phyloP scores from a whole-genome alignment of 1,140 invertebrate genomes.

The Brachionus koreanus region DNA sequence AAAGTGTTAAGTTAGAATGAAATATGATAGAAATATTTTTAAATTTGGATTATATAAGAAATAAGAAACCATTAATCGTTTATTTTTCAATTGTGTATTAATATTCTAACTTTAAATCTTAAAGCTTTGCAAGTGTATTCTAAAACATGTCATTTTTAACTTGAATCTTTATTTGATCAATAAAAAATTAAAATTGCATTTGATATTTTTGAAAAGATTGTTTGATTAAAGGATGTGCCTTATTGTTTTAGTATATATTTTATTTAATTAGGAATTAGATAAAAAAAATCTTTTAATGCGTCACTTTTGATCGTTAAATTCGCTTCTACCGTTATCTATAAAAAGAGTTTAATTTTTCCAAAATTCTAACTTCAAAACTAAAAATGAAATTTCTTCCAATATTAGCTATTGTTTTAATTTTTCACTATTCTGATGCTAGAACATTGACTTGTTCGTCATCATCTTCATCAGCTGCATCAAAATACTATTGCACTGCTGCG shows the following conservation, averaged over 20 bases:
- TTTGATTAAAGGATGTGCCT: neutral
- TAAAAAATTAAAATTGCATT: neutral
- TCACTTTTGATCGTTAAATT: neutral
- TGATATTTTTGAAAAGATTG: neutral
- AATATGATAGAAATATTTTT: too few relatives aligned
- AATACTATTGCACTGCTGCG: neutral
- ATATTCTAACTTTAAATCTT: too few relatives aligned
- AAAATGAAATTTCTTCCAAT: conserved; percentile 9
- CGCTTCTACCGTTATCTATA: neutral
- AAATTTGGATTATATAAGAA: too few relatives aligned
- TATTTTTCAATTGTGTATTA: too few relatives aligned
- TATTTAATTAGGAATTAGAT: neutral
- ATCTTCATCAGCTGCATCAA: neutral
- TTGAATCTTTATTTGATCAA: too few relatives aligned
- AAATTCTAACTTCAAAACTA: neutral
- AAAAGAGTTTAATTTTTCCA: neutral
- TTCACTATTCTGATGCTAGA: neutral
- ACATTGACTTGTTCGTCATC: conserved; percentile 9
- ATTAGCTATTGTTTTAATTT: neutral
- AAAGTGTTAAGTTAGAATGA: too few relatives aligned
- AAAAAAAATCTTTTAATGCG: too few relatives aligned
- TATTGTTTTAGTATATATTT: neutral
- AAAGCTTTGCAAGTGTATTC: too few relatives aligned
- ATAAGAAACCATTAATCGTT: too few relatives aligned
- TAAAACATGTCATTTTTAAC: too few relatives aligned